phyloP scores from a whole-genome alignment of 2,888 invertebrate genomes.

The Parnassius apollo region DNA sequence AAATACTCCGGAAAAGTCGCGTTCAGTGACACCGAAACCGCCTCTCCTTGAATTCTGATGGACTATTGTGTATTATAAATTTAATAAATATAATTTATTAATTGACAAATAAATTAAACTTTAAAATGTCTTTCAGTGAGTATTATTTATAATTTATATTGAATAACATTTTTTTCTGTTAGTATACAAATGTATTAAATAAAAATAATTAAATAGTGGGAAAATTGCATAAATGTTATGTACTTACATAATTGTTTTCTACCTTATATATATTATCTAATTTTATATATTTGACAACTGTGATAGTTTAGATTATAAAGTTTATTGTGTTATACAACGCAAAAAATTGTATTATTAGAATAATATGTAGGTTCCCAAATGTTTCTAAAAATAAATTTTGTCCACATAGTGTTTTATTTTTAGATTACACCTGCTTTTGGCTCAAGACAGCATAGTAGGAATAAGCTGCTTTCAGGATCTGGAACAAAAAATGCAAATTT shows the following conservation, averaged over 20 bases:
- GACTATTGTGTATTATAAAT: neutral
- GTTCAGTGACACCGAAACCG: conserved; percentile 64
- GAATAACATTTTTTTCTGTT: too few species aligned
- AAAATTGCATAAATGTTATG: neutral
- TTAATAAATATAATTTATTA: too few species aligned
- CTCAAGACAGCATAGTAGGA: conserved; percentile 66
- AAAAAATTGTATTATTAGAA: conserved; percentile 8
- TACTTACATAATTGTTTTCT: conserved; percentile 9
- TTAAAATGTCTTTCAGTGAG: too few species aligned
- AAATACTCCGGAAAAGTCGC: conserved; percentile 56
- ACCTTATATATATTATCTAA: conserved; percentile 33
- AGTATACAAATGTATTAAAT: neutral
- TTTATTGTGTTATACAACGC: conserved; percentile 32
- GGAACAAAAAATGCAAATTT: conserved; percentile 38
- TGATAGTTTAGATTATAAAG: conserved; percentile 68
- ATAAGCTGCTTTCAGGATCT: conserved; percentile 72
- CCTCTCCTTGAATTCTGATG: conserved; percentile 64
- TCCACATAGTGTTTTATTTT: neutral
- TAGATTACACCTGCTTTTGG: conserved; percentile 45
- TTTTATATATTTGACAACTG: conserved; percentile 66
- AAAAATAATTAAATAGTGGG: neutral
- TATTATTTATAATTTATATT: too few species aligned
- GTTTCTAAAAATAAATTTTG: conserved; percentile 23
- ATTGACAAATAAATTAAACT: too few species aligned
- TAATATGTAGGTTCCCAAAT: neutral